phyloP scores from a whole-genome alignment of 2,888 invertebrate species.

The Trypoxylon attenuatum region DNA sequence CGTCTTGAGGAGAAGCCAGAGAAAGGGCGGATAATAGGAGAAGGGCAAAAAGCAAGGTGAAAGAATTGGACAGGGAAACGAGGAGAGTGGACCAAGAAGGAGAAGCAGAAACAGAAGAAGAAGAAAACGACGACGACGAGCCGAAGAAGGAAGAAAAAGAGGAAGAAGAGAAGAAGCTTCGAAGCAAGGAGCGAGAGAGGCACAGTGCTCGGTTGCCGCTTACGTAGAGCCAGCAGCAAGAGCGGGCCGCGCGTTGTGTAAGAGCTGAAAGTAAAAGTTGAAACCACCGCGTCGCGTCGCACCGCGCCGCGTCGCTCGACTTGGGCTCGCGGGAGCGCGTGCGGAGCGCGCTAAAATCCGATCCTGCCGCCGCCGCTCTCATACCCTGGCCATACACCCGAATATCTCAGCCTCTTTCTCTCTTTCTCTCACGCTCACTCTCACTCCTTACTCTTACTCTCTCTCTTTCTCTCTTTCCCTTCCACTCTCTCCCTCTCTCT shows the following conservation, averaged over 20 bases:
- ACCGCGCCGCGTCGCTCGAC: constrained; percentile 55
- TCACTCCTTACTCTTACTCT: constrained; percentile 12
- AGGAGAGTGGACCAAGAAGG: background rate
- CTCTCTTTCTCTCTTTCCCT: constrained; percentile 11
- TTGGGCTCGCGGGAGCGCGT: constrained; percentile 68
- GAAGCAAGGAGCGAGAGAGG: constrained; percentile 29
- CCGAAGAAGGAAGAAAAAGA: background rate
- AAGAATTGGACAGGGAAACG: background rate
- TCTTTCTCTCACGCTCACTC: background rate
- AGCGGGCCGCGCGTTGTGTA: constrained; percentile 69
- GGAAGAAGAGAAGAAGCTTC: constrained; percentile 32
- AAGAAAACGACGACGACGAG: background rate
- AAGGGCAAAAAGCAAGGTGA: no score
- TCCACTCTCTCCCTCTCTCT: constrained; percentile 32
- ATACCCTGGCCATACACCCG: constrained; percentile 59
- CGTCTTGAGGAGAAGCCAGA: background rate
- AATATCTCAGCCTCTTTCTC: constrained; percentile 55
- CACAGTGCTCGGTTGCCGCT: constrained; percentile 40
- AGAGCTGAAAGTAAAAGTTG: constrained; percentile 75
- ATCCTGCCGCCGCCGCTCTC: constrained; percentile 58
- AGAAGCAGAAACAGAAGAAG: background rate
- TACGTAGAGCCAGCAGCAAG: constrained; percentile 54
- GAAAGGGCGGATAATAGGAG: no score
- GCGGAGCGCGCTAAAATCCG: constrained; percentile 71
- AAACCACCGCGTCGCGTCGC: constrained; percentile 62